phyloP scores from a whole-genome alignment of 2,113 vertebrate species.

The Caranx melampygus region DNA sequence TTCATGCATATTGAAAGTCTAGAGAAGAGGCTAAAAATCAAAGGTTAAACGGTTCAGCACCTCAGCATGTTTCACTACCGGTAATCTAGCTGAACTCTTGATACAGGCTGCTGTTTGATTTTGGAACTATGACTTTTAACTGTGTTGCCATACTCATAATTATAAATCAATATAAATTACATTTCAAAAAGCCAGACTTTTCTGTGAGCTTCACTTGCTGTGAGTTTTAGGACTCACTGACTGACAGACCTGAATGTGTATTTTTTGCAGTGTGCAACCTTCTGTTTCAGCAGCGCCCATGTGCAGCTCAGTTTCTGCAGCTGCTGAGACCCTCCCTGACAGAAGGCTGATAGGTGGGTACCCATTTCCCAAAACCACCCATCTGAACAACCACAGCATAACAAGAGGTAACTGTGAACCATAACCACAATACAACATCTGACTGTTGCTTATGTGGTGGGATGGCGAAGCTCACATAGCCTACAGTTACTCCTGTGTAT shows the following conservation, averaged over 20 bases:
- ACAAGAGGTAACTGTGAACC: background rate
- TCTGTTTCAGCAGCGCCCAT: background rate
- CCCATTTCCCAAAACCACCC: background rate
- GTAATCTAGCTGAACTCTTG: no score
- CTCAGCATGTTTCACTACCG: background rate
- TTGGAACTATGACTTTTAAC: background rate
- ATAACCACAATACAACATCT: background rate
- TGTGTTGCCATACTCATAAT: background rate
- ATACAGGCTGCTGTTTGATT: background rate
- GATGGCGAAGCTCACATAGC: background rate
- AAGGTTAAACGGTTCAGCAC: background rate
- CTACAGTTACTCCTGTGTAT: background rate
- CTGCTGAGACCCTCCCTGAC: background rate
- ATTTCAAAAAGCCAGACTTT: background rate
- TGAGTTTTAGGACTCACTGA: background rate
- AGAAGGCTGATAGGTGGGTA: constrained; percentile 5
- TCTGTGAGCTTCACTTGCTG: background rate
- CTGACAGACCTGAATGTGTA: background rate
- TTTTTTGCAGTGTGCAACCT: background rate
- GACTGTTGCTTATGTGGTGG: background rate
- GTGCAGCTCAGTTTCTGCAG: background rate
- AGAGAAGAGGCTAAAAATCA: background rate
- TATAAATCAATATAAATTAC: background rate
- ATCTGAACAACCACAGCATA: background rate
- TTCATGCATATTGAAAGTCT: background rate